A percentile compares a stretch with the other conserved stretches of the same genome.
phyloP scores from a whole-genome alignment of 2,888 invertebrate species.

The Rhabditoides inermis region DNA sequence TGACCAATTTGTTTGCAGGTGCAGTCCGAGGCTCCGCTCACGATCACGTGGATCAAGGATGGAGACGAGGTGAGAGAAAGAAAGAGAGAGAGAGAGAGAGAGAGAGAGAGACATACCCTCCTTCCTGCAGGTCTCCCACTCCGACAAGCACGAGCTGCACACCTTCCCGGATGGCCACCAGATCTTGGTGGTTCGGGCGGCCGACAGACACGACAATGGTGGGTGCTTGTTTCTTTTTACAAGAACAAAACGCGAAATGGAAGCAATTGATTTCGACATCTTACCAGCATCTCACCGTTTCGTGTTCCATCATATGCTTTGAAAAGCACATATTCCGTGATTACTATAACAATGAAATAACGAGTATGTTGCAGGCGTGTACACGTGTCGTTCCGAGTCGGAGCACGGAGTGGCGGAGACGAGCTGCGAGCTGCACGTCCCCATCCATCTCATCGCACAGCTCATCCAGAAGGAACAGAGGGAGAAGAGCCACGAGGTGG shows the following conservation, averaged over 20 bases:
- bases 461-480: too few species aligned
- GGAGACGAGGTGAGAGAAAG: too few species aligned
- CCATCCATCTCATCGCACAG: too few species aligned
- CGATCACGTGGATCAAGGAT: conserved; percentile 30
- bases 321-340: too few species aligned
- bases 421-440: conserved; percentile 22
- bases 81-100: too few species aligned
- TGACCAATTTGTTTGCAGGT: conserved; percentile 3
- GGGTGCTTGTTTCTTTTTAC: neutral
- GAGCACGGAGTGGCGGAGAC: conserved; percentile 33
- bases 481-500: too few species aligned
- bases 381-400: conserved; percentile 33
- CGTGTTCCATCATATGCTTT: too few species aligned
- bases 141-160: conserved; percentile 29
- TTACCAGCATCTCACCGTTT: too few species aligned
- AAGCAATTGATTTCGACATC: too few species aligned
- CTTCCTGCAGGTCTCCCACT: conserved; percentile 14
- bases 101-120: too few species aligned
- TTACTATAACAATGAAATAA: too few species aligned
- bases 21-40: conserved; percentile 14
- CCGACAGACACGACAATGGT: conserved; percentile 16
- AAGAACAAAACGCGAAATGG: neutral
- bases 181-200: conserved; percentile 27
- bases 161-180: conserved; percentile 33
- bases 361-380: conserved; percentile 17